phyloP scores from a whole-genome alignment of 2,797 vertebrate genomes.

The Anguilla marmorata region DNA sequence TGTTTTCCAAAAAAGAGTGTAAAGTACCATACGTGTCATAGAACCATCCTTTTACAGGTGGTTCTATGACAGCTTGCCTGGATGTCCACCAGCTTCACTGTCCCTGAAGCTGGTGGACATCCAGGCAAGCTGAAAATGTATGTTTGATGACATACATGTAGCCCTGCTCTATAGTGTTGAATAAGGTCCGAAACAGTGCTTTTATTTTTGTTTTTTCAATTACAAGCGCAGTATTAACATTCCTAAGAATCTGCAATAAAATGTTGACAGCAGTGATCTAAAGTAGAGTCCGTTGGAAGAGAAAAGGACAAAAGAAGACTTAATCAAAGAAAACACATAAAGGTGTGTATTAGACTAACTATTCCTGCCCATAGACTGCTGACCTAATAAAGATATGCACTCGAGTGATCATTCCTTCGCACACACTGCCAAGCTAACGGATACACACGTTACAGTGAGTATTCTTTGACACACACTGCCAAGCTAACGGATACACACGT shows the following conservation, averaged over 20 bases:
- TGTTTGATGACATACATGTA: not conserved
- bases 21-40: not conserved
- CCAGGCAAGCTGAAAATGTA: not conserved
- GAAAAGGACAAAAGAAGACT: not conserved
- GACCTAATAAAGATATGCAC: not conserved
- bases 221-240: not conserved
- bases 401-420: not conserved
- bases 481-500: not conserved
- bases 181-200: not conserved
- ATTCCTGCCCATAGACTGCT: not conserved
- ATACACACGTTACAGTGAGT: not conserved
- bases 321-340: constrained; percentile 12
- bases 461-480: not conserved
- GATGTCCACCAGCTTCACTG: too few species aligned
- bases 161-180: not conserved
- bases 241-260: not conserved
- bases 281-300: not conserved
- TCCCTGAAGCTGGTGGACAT: not conserved
- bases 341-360: not conserved
- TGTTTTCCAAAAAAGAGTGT: not conserved
- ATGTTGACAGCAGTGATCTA: not conserved
- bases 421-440: not conserved
- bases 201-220: not conserved
- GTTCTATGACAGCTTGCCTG: too few species aligned
- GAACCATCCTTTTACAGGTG: too few species aligned